Percentiles rank a stretch among this genome's conserved stretches.
Conservation (phyloP, 2,888 invertebrate species). For the Caenorhabditis sp. region DNA sequence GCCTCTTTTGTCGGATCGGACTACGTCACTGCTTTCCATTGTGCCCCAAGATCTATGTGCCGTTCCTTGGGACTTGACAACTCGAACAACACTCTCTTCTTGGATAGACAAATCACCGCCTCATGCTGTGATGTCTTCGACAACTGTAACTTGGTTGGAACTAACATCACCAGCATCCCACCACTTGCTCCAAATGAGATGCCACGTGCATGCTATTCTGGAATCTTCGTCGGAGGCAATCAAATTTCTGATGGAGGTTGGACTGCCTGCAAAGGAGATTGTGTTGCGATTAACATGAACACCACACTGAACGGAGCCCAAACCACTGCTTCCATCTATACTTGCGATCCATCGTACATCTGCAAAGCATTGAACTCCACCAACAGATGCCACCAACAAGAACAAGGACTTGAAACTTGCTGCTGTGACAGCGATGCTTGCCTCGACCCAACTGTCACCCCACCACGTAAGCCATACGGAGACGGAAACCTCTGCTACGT, state of each 20-base stretch:
- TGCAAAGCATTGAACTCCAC: conserved; percentile 60
- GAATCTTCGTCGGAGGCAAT: conserved; percentile 61
- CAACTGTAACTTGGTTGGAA: conserved; percentile 64
- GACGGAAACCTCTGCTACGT: conserved; percentile 69
- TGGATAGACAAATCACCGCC: conserved; percentile 54
- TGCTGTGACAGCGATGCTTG: conserved; percentile 68
- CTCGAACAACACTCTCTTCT: conserved; percentile 58
- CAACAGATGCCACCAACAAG: conserved; percentile 64
- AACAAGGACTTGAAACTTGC: conserved; percentile 63
- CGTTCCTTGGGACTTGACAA: conserved; percentile 67
- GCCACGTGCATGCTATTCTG: conserved; percentile 71
- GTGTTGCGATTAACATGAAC: conserved; percentile 66
- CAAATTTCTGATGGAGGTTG: conserved; percentile 67
- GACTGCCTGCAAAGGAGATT: conserved; percentile 71
- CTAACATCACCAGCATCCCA: conserved; percentile 52
- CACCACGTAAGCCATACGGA: conserved; percentile 65
- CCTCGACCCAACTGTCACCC: conserved; percentile 64
- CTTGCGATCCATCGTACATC: conserved; percentile 72
- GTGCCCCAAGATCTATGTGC: conserved; percentile 68
- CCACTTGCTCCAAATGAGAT: conserved; percentile 62
- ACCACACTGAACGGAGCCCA: conserved; percentile 59
- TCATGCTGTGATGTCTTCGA: conserved; percentile 67
- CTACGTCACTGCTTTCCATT: conserved; percentile 68
- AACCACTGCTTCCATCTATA: conserved; percentile 65
- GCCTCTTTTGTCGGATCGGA: conserved; percentile 46